Percentiles rank a stretch among this genome's conserved stretches.
phyloP scores from a whole-genome alignment of 2,888 invertebrate species.

The Cantharis rustica region DNA sequence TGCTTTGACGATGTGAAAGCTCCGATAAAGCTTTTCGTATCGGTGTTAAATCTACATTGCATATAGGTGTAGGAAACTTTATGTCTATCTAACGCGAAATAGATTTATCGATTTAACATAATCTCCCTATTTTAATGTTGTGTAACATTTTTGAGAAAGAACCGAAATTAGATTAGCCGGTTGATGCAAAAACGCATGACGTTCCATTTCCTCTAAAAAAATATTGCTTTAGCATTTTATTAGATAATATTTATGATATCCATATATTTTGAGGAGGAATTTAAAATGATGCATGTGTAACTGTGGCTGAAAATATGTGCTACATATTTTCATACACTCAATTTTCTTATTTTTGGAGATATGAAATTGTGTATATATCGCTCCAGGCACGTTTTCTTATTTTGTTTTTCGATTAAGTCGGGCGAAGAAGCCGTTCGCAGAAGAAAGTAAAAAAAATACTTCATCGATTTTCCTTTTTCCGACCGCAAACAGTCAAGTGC shows the following conservation, averaged over 20 bases:
- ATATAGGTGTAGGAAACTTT: neutral
- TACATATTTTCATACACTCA: neutral
- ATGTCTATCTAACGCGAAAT: neutral
- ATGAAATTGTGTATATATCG: neutral
- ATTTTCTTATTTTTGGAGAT: neutral
- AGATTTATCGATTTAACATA: neutral
- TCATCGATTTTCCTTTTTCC: neutral
- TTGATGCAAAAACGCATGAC: neutral
- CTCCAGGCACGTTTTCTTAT: neutral
- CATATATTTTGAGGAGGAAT: neutral
- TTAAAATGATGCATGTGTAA: neutral
- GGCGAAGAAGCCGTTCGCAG: neutral
- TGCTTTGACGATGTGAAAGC: conserved; percentile 1
- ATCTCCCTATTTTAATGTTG: neutral
- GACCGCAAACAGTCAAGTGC: neutral
- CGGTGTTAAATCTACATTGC: neutral
- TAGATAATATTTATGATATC: neutral
- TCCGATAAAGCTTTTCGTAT: neutral
- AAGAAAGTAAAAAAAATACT: neutral
- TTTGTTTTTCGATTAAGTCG: neutral
- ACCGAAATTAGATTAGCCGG: neutral
- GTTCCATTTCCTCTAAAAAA: neutral
- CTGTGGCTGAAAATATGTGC: neutral
- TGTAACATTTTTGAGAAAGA: neutral
- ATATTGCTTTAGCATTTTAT: neutral